Percentiles rank a stretch among this genome's conserved stretches.
These are phyloP conservation scores for Anguilla pacifica DNA, from an alignment of 2,797 vertebrate species.

Conservation along the genomic window DNA sequence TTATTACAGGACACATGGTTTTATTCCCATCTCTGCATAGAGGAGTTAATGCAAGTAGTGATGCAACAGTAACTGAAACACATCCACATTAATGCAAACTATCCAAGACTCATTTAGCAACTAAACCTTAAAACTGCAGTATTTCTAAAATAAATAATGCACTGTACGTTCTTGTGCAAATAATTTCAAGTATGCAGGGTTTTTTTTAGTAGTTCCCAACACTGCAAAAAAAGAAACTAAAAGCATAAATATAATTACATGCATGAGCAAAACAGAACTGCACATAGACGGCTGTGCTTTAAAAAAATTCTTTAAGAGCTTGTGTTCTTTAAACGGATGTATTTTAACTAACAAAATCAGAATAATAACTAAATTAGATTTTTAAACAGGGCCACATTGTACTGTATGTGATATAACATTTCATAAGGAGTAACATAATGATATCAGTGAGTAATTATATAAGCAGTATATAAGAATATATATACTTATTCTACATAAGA, in stretches of 20 bases:
- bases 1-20: neutral
- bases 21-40: neutral
- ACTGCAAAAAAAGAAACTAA: neutral
- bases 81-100: neutral
- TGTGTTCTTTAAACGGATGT: neutral
- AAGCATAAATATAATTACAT: neutral
- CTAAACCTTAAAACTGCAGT: conserved; percentile 20
- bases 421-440: neutral
- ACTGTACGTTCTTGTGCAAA: conserved; percentile 15
- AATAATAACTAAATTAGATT: neutral
- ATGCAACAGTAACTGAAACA: neutral
- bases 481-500: no score
- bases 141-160: conserved; percentile 22
- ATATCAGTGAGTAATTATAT: neutral
- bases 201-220: conserved; percentile 10
- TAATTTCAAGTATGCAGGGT: conserved; percentile 52
- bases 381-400: neutral
- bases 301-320: neutral
- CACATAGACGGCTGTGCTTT: neutral
- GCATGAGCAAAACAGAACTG: neutral
- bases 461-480: no score
- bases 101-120: neutral
- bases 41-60: neutral
- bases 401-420: neutral
- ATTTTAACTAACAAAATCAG: neutral